Base-by-base conservation (phyloP, 23 tunicate genomes). In the Trididemnum nubilum region DNA sequence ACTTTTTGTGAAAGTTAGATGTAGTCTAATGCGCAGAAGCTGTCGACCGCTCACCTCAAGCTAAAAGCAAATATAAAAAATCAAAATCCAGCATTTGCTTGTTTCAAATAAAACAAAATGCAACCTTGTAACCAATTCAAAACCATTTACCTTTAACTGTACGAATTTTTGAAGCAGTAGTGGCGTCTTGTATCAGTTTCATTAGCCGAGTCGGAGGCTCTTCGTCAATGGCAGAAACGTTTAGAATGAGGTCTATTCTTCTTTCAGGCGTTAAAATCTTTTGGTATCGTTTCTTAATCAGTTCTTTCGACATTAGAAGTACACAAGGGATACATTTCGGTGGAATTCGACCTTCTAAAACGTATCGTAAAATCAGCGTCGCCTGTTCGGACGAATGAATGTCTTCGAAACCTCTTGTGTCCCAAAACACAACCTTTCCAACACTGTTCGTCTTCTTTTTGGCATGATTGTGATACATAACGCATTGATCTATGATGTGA, bases 381-480 rank as follows among this genome's bases (percentile, higher is more conserved):
- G 96, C 94, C 71, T 91, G 99, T 32, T 91, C 95, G 22, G 72
- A 81, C 60, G 86, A 97, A 83, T 96, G 94, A 33, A 96, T 96
- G 65, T 85, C 87, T 60, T 96, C 95, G 82, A 96, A 96, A 49
- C 99, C 99, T 31, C 97, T 83, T 3, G 99, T 92, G 94, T 96
- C 99, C 86, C 92, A 91, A 73, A 96, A 87, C 4, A 91, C 91
- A 3, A 96, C 99, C 50, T 85, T 93, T 59, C 99, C 97, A 12
- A 9, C 67, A 0, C 85, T 76, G 73, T 63, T 35, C 33, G 83
- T 81, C 30, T 73, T 73, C 18, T 39, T 18, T 23, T 38, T 21
- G 39, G 22, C 22, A n/a, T 27, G 30, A 64, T 91, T 87, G 58
- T 91, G 88, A 77, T 61, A 86, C 83, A 96, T 73, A 1, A 96